Base-by-base conservation (phyloP, 2,888 invertebrate species). In the Hypena proboscidalis region DNA sequence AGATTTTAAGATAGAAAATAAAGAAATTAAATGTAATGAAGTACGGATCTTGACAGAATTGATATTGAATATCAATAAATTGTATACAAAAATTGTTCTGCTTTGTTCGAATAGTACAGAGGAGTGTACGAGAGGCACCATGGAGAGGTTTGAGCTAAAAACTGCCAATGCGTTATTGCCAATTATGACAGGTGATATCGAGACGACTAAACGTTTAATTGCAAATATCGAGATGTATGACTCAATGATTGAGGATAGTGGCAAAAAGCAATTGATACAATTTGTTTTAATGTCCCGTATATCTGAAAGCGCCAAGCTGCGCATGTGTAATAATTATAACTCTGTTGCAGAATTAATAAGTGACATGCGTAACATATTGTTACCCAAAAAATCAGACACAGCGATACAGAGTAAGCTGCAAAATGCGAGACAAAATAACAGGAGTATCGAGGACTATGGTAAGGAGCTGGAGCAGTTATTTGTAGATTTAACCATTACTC, bases 401-500 rank as follows among this genome's bases (percentile, higher is more conserved):
- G 32, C 15, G 13, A 22, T 33, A 2, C 14, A 22, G 8, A 8
- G 4, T 17, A n/a, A 22, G 22, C 22, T 33, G 22, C 21, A 33
- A 8, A 1, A 6, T 7, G 7, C n/a, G 9, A 11, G 21, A 2
- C 32, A 32, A n/a, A 13, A 21, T 10, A 7, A 32, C 15, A 32
- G 13, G 8, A 21, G 8, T 13, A 38, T 54, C 19, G 37, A 35
- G 10, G 32, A 30, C 4, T 47, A 30, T 19, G 48, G 44, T 20
- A 25, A 23, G 22, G 22, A 33, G 4, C 4, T 33, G 2, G 33
- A 37, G 38, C 4, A 48, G 9, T 27, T 60, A 6, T 56, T 54
- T 45, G 48, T 51, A 1, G 51, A 61, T 19, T 29, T 58, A 14
- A 61, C 60, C 8, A 56, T 61, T 30, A 42, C 58, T 6, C 58